Base-by-base conservation (phyloP, 2,888 invertebrate genomes). In the Aproaerema taeniolella region DNA sequence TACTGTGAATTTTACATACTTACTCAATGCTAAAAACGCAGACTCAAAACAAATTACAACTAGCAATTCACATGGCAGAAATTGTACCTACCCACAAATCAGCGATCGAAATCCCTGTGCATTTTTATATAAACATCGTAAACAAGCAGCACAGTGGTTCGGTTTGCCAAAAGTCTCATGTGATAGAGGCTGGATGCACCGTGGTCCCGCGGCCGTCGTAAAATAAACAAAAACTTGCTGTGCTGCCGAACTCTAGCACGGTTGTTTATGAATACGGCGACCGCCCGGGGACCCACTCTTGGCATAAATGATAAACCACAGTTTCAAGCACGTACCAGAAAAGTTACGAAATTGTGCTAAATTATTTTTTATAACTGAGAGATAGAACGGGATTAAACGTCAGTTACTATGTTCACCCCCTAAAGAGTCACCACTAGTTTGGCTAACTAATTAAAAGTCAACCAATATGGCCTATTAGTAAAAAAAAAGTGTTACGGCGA, bases 211-310 rank as follows among this genome's bases (percentile, higher is more conserved):
- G 14, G 17, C 14, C 17, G 31, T 10, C 11, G 31, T 31, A 14
- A 31, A 13, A 31, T 31, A 31, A 31, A 31, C 67, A 74, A 79
- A 77, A 79, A 79, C 68, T 73, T 74, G 62, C 49, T n/a, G n/a
- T n/a, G n/a, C 64, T 80, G 76, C 79, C 79, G 78, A 82, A 79
- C 62, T 76, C 70, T 63, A 55, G 58, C 76, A 73, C 75, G 72
- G 62, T 77, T 75, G 73, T 81, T 80, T 79, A 80, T 78, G 76
- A 70, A 72, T 62, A 68, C 67, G 56, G 58, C 63, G 52, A 54
- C 53, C 63, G 65, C 63, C 63, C 50, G 54, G 70, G 66, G 67
- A 65, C 60, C 55, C 41, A 51, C 56, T 55, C 50, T 47, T 52
- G 55, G 57, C 63, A 67, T 67, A 69, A 68, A 64, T 63, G 53